Evolutionary conservation across 2,797 vertebrate species (phyloP).

Genomic region (Pangasius sanitwongsei): DNA sequence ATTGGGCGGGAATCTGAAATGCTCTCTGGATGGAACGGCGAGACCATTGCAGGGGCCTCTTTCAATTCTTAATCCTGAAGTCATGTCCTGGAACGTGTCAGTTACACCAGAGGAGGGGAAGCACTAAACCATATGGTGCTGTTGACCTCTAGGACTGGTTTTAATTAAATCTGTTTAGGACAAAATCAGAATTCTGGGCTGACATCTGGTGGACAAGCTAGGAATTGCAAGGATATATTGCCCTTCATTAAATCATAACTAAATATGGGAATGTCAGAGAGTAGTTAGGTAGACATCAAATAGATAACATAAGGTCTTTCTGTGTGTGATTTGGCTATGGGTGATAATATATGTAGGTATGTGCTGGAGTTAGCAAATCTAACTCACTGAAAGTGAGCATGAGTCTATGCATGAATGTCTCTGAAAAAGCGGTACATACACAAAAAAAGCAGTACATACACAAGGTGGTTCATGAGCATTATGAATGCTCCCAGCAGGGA

Average conservation of each 20-base stretch:
- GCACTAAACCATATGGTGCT: constrained; percentile 17
- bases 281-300: neutral
- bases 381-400: neutral
- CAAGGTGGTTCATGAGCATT: constrained; percentile 18
- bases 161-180: constrained; percentile 29
- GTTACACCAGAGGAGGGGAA: constrained; percentile 6
- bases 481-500: constrained; percentile 43
- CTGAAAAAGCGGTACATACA: constrained; percentile 23
- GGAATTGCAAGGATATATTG: constrained; percentile 54
- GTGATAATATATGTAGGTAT: neutral
- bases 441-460: constrained; percentile 29
- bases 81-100: constrained; percentile 18
- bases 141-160: constrained; percentile 15
- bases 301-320: constrained; percentile 5
- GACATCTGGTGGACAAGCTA: constrained; percentile 68
- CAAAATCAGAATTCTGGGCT: constrained; percentile 52
- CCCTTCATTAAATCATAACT: neutral
- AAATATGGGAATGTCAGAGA: constrained; percentile 1
- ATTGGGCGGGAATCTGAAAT: neutral
- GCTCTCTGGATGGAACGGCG: neutral
- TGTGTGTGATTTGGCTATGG: neutral
- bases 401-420: constrained; percentile 9
- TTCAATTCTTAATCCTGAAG: constrained; percentile 53
- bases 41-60: constrained; percentile 1
- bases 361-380: neutral